A percentile compares a stretch with the other conserved stretches of the same genome.
These are phyloP conservation scores for Anoplophora glabripennis DNA, from an alignment of 1,140 invertebrate genomes.

Conservation along the genomic window DNA sequence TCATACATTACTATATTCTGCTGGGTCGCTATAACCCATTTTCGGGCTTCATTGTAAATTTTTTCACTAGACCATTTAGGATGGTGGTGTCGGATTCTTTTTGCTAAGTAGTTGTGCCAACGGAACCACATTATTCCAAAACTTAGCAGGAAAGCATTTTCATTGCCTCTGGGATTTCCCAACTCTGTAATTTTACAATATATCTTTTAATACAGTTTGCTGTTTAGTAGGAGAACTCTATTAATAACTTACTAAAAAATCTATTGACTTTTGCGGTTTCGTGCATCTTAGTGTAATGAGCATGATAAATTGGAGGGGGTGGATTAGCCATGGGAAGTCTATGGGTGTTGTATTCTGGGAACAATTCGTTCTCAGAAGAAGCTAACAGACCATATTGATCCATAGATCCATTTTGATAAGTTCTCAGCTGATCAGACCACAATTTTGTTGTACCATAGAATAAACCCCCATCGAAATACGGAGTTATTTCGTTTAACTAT, in stretches of 20 bases:
- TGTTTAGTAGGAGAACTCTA: constrained; percentile 6
- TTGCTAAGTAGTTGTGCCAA: constrained; percentile 61
- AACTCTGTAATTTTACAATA: constrained; percentile 50
- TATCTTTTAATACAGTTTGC: constrained; percentile 4
- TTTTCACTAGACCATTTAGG: constrained; percentile 46
- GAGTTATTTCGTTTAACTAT: constrained; percentile 62
- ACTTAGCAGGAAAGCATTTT: constrained; percentile 19
- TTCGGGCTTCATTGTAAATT: constrained; percentile 60
- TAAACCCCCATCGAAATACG: constrained; percentile 60
- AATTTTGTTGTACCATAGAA: constrained; percentile 61
- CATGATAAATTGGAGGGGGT: constrained; percentile 56
- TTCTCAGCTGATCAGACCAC: constrained; percentile 57
- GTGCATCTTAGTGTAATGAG: constrained; percentile 45
- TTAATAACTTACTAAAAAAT: constrained; percentile 56
- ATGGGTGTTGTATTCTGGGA: constrained; percentile 55
- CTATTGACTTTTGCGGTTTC: constrained; percentile 50
- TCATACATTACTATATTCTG: constrained; percentile 55
- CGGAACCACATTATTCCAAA: constrained; percentile 58
- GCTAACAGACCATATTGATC: constrained; percentile 50
- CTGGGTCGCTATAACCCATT: constrained; percentile 59
- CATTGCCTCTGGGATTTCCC: constrained; percentile 60
- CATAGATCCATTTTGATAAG: constrained; percentile 52
- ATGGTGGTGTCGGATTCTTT: constrained; percentile 45
- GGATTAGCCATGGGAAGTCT: constrained; percentile 59
- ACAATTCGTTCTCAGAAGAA: constrained; percentile 47